A percentile compares a stretch with the other conserved stretches of the same genome.
Evolutionary conservation across 1,140 invertebrate genomes (phyloP).

Genomic region (Platyura marginata): DNA sequence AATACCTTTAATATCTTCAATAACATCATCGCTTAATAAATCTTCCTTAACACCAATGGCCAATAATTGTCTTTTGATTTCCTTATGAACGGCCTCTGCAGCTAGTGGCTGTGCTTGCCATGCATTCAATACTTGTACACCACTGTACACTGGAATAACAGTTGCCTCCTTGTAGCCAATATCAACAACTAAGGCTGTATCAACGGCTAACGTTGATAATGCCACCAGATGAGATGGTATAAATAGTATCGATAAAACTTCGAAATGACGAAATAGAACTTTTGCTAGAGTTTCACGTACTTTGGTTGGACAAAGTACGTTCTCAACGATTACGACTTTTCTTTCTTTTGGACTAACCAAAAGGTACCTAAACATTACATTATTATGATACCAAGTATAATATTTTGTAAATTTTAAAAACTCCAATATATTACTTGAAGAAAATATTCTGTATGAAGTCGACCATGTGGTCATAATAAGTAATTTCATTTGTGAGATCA

Average conservation of each 20-base stretch:
- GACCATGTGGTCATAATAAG: slow-evolving; percentile 60
- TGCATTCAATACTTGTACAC: slow-evolving; percentile 61
- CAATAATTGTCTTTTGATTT: slow-evolving; percentile 25
- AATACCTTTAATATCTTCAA: slow-evolving; percentile 47
- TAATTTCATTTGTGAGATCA: slow-evolving; percentile 39
- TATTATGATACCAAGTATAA: slow-evolving; percentile 5
- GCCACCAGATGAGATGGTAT: slow-evolving; percentile 64
- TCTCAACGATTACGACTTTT: slow-evolving; percentile 79
- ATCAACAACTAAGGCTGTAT: slow-evolving; percentile 68
- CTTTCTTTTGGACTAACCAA: slow-evolving; percentile 85
- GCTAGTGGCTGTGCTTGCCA: slow-evolving; percentile 61
- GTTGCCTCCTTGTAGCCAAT: slow-evolving; percentile 69
- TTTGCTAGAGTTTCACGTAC: slow-evolving; percentile 75
- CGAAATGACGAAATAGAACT: slow-evolving; percentile 83
- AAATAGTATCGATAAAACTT: slow-evolving; percentile 56
- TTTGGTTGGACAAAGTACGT: slow-evolving; percentile 58
- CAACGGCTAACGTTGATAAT: slow-evolving; percentile 53
- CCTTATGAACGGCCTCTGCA: slow-evolving; percentile 40
- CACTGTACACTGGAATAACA: slow-evolving; percentile 66
- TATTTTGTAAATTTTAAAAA: background rate
- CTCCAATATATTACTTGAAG: slow-evolving; percentile 48
- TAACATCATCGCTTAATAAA: slow-evolving; percentile 30
- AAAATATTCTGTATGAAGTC: slow-evolving; percentile 79
- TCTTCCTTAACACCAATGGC: slow-evolving; percentile 24
- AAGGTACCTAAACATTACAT: slow-evolving; percentile 54